Conservation (phyloP, 2,888 invertebrate genomes). For the Perizoma affinitatum region DNA sequence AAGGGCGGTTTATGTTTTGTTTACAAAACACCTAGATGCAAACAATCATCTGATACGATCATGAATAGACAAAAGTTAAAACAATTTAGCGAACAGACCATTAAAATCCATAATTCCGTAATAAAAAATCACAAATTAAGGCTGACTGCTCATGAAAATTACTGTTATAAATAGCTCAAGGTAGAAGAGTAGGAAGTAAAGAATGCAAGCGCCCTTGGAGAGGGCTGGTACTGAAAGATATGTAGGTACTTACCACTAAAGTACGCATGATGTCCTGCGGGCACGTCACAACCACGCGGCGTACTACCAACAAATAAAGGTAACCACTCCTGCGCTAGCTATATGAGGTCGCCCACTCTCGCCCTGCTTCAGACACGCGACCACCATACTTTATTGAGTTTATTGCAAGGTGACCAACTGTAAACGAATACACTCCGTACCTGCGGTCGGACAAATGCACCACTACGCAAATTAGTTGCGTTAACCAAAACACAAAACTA, state of each 20-base stretch:
- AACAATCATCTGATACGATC: no score
- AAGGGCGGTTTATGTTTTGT: not conserved
- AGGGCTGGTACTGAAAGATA: constrained; percentile 40
- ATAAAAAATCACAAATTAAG: not conserved
- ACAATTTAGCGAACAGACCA: no score
- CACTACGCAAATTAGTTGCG: constrained; percentile 65
- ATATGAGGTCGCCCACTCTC: constrained; percentile 83
- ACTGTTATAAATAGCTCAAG: constrained; percentile 28
- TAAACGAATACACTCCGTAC: constrained; percentile 54
- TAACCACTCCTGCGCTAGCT: constrained; percentile 75
- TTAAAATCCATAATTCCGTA: not conserved
- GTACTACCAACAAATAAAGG: constrained; percentile 81
- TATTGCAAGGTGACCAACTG: constrained; percentile 75
- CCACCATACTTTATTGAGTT: constrained; percentile 71
- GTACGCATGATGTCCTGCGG: constrained; percentile 75
- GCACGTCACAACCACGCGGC: constrained; percentile 77
- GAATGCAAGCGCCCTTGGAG: constrained; percentile 50
- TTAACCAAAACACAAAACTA: constrained; percentile 64
- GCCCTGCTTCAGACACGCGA: constrained; percentile 73
- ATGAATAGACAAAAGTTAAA: no score
- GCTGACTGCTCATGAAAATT: constrained; percentile 8
- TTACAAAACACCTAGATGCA: no score
- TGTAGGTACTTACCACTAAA: constrained; percentile 69
- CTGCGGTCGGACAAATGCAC: constrained; percentile 53
- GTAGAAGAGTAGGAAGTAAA: constrained; percentile 43